phyloP scores from a whole-genome alignment of 2,113 vertebrate species.

The Podarcis raffonei region DNA sequence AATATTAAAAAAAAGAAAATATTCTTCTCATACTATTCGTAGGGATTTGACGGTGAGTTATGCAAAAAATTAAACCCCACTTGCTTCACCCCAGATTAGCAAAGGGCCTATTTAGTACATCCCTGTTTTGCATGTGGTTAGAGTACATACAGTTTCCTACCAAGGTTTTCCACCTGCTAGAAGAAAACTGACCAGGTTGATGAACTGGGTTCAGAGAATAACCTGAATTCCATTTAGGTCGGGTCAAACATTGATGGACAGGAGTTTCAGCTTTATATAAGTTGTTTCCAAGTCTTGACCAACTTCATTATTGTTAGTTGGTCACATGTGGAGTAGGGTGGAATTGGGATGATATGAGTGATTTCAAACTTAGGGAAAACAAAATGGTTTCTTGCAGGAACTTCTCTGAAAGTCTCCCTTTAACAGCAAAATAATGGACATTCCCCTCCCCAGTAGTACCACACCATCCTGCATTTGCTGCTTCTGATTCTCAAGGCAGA shows the following conservation, averaged over 20 bases:
- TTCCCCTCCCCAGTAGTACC: slow-evolving; percentile 25
- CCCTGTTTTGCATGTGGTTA: not conserved
- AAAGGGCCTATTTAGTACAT: not conserved
- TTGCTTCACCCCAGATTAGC: too few relatives aligned
- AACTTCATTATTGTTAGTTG: not conserved
- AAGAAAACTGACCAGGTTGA: not conserved
- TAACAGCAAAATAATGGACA: slow-evolving; percentile 62
- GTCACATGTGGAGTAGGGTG: not conserved
- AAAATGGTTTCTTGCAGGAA: not conserved
- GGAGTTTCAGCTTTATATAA: not conserved
- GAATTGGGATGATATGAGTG: not conserved
- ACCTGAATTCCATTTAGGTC: not conserved
- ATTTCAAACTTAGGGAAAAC: not conserved
- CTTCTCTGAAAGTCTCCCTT: slow-evolving; percentile 48
- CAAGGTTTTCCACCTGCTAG: too few relatives aligned
- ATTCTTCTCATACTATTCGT: too few relatives aligned
- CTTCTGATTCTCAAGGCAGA: slow-evolving; percentile 67
- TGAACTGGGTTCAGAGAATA: not conserved
- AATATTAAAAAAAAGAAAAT: too few relatives aligned
- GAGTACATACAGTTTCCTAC: not conserved
- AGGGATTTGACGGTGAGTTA: too few relatives aligned
- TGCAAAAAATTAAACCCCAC: too few relatives aligned
- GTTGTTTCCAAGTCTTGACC: not conserved
- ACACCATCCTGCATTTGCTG: slow-evolving; percentile 58
- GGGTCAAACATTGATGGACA: not conserved